These are phyloP conservation scores for Lasioglossum baleicum DNA, from an alignment of 1,140 invertebrate genomes.

Conservation along the genomic window DNA sequence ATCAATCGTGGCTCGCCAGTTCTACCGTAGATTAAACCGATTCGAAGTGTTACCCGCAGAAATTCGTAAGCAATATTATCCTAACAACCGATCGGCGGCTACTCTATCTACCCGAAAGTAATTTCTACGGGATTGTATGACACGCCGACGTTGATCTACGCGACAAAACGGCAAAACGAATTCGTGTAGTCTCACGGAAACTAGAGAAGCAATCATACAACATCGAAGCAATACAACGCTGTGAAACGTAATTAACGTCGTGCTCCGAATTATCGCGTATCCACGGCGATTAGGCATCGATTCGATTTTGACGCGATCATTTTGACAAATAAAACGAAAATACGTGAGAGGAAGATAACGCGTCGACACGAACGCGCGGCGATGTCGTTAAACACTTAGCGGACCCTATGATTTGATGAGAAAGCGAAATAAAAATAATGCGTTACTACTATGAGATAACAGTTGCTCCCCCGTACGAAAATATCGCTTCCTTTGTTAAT, in stretches of 20 bases:
- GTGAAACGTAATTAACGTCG: constrained; percentile 1
- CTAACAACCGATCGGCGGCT: too few species aligned
- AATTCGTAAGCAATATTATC: too few species aligned
- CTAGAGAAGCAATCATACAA: constrained; percentile 12
- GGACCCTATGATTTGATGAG: constrained; percentile 45
- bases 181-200: constrained; percentile 1
- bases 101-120: too few species aligned
- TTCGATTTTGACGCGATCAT: constrained; percentile 55
- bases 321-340: background rate
- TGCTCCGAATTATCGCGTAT: constrained; percentile 3
- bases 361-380: background rate
- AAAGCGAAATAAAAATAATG: constrained; percentile 41
- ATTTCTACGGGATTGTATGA: too few species aligned
- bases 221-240: constrained; percentile 38
- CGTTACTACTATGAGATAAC: constrained; percentile 46
- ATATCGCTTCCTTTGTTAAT: constrained; percentile 57
- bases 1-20: too few species aligned
- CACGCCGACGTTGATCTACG: too few species aligned
- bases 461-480: constrained; percentile 48
- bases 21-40: too few species aligned
- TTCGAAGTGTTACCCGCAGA: too few species aligned
- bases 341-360: background rate
- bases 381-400: constrained; percentile 10
- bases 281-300: constrained; percentile 10
- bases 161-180: too few species aligned